phyloP scores from a whole-genome alignment of 2,888 invertebrate species.

The Euzophera pinguis region DNA sequence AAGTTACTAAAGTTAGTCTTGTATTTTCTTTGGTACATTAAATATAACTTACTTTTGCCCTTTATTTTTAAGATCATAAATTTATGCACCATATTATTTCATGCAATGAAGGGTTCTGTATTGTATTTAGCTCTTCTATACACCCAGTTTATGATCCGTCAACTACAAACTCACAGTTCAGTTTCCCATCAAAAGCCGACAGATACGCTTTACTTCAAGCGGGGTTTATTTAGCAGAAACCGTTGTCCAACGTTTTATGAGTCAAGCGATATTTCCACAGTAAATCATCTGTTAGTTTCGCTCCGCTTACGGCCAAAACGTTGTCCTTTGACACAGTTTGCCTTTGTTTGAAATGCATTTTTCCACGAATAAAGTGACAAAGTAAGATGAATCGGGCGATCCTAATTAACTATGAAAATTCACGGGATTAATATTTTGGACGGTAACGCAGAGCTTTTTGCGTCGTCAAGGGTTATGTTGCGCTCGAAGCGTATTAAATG shows the following conservation, averaged over 20 bases:
- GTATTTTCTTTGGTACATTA: no score
- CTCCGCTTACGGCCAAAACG: constrained; percentile 31
- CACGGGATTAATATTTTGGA: constrained; percentile 26
- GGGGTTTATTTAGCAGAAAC: constrained; percentile 4
- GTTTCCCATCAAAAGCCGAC: background rate
- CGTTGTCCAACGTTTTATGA: background rate
- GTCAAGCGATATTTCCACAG: background rate
- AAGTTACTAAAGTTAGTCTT: no score
- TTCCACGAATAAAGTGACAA: constrained; percentile 67
- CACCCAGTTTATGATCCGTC: no score
- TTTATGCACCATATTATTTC: no score
- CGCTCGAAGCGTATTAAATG: no score
- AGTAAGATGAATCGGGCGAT: constrained; percentile 54
- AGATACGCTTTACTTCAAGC: background rate
- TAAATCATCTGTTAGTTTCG: constrained; percentile 22
- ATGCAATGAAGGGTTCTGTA: no score
- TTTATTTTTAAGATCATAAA: no score
- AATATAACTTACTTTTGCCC: no score
- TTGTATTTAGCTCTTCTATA: no score
- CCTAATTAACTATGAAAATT: constrained; percentile 54
- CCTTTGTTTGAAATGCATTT: constrained; percentile 56
- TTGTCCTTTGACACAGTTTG: constrained; percentile 53
- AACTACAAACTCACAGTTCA: no score
- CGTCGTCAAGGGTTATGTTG: no score
- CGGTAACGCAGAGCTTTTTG: no score